Conservation (phyloP, 2,113 vertebrate species). For the Melanocharis versteri region DNA sequence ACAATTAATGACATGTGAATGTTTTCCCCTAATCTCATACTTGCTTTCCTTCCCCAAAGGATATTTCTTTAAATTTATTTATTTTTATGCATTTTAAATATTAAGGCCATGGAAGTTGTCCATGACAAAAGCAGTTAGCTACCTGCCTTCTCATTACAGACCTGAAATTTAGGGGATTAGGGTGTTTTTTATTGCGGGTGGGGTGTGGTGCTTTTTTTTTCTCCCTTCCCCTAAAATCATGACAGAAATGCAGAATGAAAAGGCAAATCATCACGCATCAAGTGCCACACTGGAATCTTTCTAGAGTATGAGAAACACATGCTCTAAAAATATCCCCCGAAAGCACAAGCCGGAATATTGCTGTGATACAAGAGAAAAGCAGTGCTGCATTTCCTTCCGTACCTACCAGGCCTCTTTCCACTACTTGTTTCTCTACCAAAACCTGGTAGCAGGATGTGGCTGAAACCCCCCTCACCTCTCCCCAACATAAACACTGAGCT, state of each 20-base stretch:
- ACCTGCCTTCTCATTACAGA: neutral
- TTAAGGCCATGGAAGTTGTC: neutral
- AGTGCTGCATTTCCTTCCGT: conserved; percentile 72
- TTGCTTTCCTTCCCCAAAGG: neutral
- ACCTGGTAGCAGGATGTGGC: conserved; percentile 70
- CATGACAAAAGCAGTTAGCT: neutral
- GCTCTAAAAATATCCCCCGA: conserved; percentile 71
- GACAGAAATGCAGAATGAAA: neutral
- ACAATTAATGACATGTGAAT: neutral
- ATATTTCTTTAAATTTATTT: neutral
- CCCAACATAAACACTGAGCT: conserved; percentile 25
- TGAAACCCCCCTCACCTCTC: conserved; percentile 36
- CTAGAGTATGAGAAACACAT: conserved; percentile 23
- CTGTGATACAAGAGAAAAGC: conserved; percentile 65
- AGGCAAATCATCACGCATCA: neutral
- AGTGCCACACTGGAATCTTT: conserved; percentile 14
- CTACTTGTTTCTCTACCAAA: conserved; percentile 72
- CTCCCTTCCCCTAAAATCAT: neutral
- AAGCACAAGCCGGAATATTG: conserved; percentile 62
- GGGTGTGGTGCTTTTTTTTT: neutral
- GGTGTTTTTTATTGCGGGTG: neutral
- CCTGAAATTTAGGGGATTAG: neutral
- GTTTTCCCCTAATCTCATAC: neutral
- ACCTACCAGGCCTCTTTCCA: conserved; percentile 59
- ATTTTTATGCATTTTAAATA: neutral